These are phyloP conservation scores for Pocillopora damicornis DNA, from an alignment of 64 coral and sea anemone genomes.

Conservation along the genomic window DNA sequence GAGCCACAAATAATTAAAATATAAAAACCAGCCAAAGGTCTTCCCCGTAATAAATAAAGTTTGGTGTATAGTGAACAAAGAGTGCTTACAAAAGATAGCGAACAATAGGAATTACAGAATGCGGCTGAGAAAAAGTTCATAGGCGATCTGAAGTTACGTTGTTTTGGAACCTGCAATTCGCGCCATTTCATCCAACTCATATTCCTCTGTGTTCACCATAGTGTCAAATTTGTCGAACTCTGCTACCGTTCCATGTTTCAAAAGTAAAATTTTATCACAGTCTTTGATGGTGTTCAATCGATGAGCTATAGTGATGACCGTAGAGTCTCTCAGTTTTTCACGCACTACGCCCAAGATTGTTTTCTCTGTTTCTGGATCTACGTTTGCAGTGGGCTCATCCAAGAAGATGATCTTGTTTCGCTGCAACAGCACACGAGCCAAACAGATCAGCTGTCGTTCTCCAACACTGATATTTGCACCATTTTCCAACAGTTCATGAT, in stretches of 20 bases:
- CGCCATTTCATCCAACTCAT: no score
- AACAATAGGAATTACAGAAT: no score
- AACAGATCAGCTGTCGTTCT: constrained; percentile 41
- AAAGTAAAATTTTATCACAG: constrained; percentile 31
- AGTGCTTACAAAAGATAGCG: no score
- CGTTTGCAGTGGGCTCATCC: constrained; percentile 38
- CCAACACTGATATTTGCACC: constrained; percentile 34
- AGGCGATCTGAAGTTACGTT: no score
- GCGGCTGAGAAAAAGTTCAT: no score
- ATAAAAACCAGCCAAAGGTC: no score
- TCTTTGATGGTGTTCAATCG: constrained; percentile 36
- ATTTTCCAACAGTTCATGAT: neutral
- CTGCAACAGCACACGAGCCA: neutral
- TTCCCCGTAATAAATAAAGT: no score
- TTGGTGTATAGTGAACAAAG: no score
- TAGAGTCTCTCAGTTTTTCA: constrained; percentile 21
- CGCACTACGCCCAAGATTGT: constrained; percentile 10
- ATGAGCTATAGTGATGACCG: constrained; percentile 48
- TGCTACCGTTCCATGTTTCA: neutral
- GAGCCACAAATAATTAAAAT: no score
- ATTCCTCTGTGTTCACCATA: no score
- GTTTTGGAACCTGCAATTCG: no score
- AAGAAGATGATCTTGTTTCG: constrained; percentile 27
- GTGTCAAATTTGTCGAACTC: neutral
- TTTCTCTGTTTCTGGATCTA: constrained; percentile 32